Evolutionary conservation across 1,140 invertebrate species (phyloP).

Genomic region (Mizuhopecten yessoensis): DNA sequence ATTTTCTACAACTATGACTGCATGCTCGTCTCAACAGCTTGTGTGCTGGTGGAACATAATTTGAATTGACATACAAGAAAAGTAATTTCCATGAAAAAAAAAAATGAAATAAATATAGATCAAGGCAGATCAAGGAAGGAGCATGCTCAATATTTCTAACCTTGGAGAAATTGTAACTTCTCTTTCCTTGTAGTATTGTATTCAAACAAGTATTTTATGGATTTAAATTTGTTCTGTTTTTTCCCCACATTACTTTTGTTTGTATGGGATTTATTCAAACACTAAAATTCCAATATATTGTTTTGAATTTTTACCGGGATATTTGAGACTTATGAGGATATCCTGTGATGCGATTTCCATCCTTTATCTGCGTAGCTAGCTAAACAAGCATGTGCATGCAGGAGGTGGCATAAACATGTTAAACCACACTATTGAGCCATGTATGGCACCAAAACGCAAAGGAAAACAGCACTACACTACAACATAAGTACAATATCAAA

Average conservation of each 20-base stretch:
- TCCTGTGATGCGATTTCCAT: background rate
- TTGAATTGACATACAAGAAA: background rate
- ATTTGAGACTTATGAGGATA: background rate
- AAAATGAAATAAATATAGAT: background rate
- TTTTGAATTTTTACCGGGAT: background rate
- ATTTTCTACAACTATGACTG: background rate
- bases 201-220: too few relatives aligned
- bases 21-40: background rate
- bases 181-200: too few relatives aligned
- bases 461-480: constrained; percentile 25
- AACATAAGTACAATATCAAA: constrained; percentile 18
- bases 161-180: too few relatives aligned
- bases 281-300: too few relatives aligned
- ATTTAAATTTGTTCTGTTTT: too few relatives aligned
- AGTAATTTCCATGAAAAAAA: background rate
- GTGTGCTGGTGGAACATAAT: background rate
- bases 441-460: background rate
- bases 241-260: too few relatives aligned
- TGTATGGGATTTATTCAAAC: too few relatives aligned
- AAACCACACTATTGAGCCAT: background rate
- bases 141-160: too few relatives aligned
- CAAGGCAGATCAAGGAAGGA: background rate
- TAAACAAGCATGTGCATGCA: constrained; percentile 33
- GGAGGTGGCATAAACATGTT: background rate
- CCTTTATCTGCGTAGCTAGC: constrained; percentile 13